Conservation (phyloP, 1,140 invertebrate species). For the Solenopsis invicta region DNA sequence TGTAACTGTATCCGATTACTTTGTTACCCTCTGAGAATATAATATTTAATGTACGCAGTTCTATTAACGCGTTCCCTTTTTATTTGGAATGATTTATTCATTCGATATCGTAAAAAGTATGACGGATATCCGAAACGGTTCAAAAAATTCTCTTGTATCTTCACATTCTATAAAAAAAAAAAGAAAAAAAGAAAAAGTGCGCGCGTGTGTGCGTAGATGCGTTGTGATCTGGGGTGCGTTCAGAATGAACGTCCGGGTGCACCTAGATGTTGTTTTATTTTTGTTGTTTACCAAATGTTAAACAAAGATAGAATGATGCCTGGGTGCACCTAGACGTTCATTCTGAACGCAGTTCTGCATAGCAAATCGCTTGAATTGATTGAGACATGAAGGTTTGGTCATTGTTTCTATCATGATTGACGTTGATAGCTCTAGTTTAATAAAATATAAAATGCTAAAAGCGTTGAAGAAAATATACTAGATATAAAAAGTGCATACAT, state of each 20-base stretch:
- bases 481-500: neutral
- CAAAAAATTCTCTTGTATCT: slow-evolving; percentile 16
- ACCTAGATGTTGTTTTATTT: too few species aligned
- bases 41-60: slow-evolving; percentile 12
- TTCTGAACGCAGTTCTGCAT: too few species aligned
- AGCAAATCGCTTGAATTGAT: slow-evolving; percentile 24
- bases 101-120: slow-evolving; percentile 8
- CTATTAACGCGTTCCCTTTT: slow-evolving; percentile 17
- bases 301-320: too few species aligned
- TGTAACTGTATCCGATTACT: neutral
- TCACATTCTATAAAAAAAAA: slow-evolving; percentile 12
- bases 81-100: neutral
- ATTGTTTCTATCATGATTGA: slow-evolving; percentile 14
- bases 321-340: too few species aligned
- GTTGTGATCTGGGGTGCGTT: too few species aligned
- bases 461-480: neutral
- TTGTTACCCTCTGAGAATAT: neutral
- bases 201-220: neutral
- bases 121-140: neutral
- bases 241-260: too few species aligned
- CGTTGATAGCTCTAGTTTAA: slow-evolving; percentile 7
- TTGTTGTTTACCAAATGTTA: too few species aligned
- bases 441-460: slow-evolving; percentile 1
- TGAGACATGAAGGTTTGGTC: neutral
- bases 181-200: neutral